Conservation (phyloP, 2,797 vertebrate genomes). For the Hylomyscus alleni region DNA sequence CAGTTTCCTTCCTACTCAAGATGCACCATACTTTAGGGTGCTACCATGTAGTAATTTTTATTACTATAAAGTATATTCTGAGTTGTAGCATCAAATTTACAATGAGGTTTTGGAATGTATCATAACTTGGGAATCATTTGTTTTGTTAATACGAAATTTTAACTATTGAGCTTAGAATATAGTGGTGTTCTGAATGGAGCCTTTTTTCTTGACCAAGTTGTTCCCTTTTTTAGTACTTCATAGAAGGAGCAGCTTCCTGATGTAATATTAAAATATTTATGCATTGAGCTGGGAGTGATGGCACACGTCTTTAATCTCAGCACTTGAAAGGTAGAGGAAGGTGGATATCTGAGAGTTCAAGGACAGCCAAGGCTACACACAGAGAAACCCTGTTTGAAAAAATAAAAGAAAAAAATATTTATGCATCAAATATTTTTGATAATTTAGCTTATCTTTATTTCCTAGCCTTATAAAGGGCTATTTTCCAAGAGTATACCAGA, state of each 20-base stretch:
- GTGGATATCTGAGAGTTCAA: neutral
- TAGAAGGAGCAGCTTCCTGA: slow-evolving; percentile 43
- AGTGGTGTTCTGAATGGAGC: slow-evolving; percentile 36
- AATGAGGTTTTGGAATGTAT: slow-evolving; percentile 44
- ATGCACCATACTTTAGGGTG: neutral
- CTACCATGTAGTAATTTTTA: neutral
- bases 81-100: slow-evolving; percentile 9
- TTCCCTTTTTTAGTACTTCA: slow-evolving; percentile 10
- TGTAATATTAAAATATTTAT: slow-evolving; percentile 68
- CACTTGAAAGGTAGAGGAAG: neutral
- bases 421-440: slow-evolving; percentile 61
- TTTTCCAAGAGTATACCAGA: slow-evolving; percentile 37
- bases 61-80: slow-evolving; percentile 35
- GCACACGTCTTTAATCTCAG: neutral
- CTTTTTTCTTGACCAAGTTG: slow-evolving; percentile 13
- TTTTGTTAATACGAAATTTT: slow-evolving; percentile 58
- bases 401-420: neutral
- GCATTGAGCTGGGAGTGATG: neutral
- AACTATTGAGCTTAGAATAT: slow-evolving; percentile 12
- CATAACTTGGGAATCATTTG: slow-evolving; percentile 14
- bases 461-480: slow-evolving; percentile 24
- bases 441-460: slow-evolving; percentile 62
- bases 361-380: neutral
- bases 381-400: neutral
- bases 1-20: neutral